Evolutionary conservation across 2,797 vertebrate genomes (phyloP), one percentile per base, ranked within the genome.

Genomic region (Poeciliopsis paucimaculata): DNA sequence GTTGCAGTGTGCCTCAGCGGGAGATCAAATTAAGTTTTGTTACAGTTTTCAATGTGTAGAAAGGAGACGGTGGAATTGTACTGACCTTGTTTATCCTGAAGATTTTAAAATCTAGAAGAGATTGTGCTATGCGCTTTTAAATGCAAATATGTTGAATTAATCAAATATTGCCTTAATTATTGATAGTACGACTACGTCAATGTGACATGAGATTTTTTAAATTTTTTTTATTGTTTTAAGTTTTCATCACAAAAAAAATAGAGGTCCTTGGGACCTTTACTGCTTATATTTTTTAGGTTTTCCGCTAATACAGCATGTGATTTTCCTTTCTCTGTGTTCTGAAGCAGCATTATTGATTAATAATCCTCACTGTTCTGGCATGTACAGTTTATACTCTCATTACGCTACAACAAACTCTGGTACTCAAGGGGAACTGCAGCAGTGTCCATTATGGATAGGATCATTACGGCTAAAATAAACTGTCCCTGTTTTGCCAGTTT

Each of bases 381-480:
- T 88, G 85, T 84, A 78, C 80, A 85, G 76, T 89, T 90, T 92
- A 90, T 91, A 86, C 82, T 88, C 82, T 91, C 92, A 94, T 93
- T 92, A 94, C 55, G 89, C 84, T 62, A 83, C 87, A 89, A 82
- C 86, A 91, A 91, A 91, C 84, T 78, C 60, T 80, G 80, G 64
- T 78, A 7, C 86, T 84, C 83, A 72, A 77, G 79, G 84, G 77
- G 76, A 91, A 84, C 84, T 79, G 77, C 70, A 82, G 77, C 86
- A 70, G 79, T 85, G 87, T 83, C 75, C 75, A 18, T 92, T 92
- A 93, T 93, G 82, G 90, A 93, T 91, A 73, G 75, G 85, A 77
- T 90, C 91, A 91, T 94, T 93, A 93, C 75, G 76, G 87, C 85
- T 85, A 81, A 89, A 91, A 92, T 87, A 92, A 93, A 93, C 87